Conservation (phyloP, 1,140 invertebrate species). For the Glossosoma conforme region DNA sequence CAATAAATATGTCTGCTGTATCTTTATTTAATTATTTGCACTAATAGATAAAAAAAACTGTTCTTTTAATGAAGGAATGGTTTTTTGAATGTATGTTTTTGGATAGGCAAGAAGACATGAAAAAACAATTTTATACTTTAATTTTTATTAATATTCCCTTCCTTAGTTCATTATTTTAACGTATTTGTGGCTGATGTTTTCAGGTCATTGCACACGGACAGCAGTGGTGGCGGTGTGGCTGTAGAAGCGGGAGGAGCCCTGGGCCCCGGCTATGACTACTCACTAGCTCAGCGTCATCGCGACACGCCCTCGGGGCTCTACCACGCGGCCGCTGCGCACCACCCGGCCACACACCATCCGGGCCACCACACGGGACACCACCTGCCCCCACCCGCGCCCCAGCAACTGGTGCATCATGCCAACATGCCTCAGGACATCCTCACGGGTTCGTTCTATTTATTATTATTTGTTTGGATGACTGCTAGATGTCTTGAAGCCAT, state of each 20-base stretch:
- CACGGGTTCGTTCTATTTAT: constrained; percentile 10
- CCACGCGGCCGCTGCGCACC: constrained; percentile 16
- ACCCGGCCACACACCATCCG: constrained; percentile 17
- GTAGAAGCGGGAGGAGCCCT: constrained; percentile 37
- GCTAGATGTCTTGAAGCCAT: too few relatives aligned
- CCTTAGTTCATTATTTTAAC: too few relatives aligned
- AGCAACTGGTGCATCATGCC: constrained; percentile 25
- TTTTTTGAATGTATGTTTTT: too few relatives aligned
- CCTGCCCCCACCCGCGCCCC: constrained; percentile 16
- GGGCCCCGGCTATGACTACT: constrained; percentile 28
- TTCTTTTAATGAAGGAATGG: too few relatives aligned
- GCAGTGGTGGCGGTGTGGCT: constrained; percentile 38
- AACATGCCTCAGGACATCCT: constrained; percentile 27
- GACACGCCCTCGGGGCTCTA: constrained; percentile 29
- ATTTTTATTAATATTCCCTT: too few relatives aligned
- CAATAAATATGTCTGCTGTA: too few relatives aligned
- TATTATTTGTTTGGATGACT: neutral
- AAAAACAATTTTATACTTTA: too few relatives aligned
- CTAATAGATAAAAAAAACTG: too few relatives aligned
- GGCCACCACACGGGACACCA: constrained; percentile 15
- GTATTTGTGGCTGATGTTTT: neutral
- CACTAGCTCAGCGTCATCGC: constrained; percentile 26
- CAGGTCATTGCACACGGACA: constrained; percentile 44
- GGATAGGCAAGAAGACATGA: too few relatives aligned
- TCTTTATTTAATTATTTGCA: too few relatives aligned